Base-by-base conservation (phyloP, 1,140 invertebrate species). In the Sarcophaga bullata region DNA sequence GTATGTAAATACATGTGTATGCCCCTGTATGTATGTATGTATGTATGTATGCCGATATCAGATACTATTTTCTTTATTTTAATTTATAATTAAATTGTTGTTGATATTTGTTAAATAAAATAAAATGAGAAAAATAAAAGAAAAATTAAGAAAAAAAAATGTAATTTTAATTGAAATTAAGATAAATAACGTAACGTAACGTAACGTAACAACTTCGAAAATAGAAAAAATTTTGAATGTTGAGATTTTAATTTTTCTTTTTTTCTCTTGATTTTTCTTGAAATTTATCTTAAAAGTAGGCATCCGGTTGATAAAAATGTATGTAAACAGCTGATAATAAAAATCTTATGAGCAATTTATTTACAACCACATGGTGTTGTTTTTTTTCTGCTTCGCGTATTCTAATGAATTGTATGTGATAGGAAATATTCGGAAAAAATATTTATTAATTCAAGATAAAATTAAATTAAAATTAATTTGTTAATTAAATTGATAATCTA, bases 371-470 rank as follows among this genome's bases (percentile, higher is more conserved):
- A 58, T 58, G 52, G n/a, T 6, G 52, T 3, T n/a, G n/a, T 13
- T 58, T 10, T 37, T 37, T 37, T 37, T 37, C 25, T 37, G 1
- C 9, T 58, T 58, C 15, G n/a, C 15, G 13, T 58, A 37, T 37
- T 37, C 25, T 58, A 13, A n/a, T 58, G 15, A 58, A n/a, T 58
- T 58, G 5, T 3, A 2, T n/a, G n/a, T n/a, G n/a, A n/a, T 58
- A n/a, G n/a, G n/a, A n/a, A 58, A 6, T 1, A n/a, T 58, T 58
- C 0, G 13, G n/a, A n/a, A 58, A 58, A 58, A 58, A 58, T n/a
- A 11, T 58, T 58, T 58, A 58, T n/a, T 58, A 58, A 58, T 58
- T 58, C n/a, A n/a, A 58, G 54, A 58, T 58, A 58, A 58, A n/a
- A 15, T 58, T 58, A 7, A 58, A n/a, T 58, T 58, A 15, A 15